phyloP scores from a whole-genome alignment of 1,140 invertebrate genomes.

The Aphelinus certus region DNA sequence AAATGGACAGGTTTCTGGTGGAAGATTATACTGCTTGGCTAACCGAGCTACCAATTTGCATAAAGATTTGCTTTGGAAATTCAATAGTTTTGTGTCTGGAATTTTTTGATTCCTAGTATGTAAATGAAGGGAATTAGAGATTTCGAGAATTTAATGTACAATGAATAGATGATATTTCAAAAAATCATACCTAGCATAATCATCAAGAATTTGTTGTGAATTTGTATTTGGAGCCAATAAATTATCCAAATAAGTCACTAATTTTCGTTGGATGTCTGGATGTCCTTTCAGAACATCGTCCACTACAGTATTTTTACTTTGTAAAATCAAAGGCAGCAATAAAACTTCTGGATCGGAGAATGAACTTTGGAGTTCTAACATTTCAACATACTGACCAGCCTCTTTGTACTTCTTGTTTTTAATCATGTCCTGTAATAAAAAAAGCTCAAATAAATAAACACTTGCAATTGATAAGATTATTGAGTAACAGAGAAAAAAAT shows the following conservation, averaged over 20 bases:
- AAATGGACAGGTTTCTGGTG: constrained; percentile 71
- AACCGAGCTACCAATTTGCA: constrained; percentile 71
- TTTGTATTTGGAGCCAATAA: constrained; percentile 63
- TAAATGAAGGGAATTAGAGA: neutral
- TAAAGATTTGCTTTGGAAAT: constrained; percentile 69
- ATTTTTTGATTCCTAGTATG: constrained; percentile 67
- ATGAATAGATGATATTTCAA: too few species aligned
- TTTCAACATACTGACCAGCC: constrained; percentile 72
- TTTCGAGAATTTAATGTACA: too few species aligned
- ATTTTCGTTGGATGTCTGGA: constrained; percentile 67
- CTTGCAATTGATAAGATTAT: constrained; percentile 14
- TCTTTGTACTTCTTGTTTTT: constrained; percentile 71
- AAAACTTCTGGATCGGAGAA: constrained; percentile 73
- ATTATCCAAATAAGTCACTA: constrained; percentile 73
- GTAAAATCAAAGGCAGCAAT: constrained; percentile 76
- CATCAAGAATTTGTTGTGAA: constrained; percentile 57
- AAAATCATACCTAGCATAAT: constrained; percentile 59
- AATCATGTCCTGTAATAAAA: constrained; percentile 62
- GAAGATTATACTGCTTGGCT: constrained; percentile 71
- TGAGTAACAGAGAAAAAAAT: constrained; percentile 1
- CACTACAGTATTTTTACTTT: constrained; percentile 75
- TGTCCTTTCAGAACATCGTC: constrained; percentile 74
- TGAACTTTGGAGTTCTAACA: constrained; percentile 71
- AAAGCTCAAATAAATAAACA: neutral
- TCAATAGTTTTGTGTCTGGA: constrained; percentile 70